Evolutionary conservation across 2,888 invertebrate genomes (phyloP).

Genomic region (Ophioninae sp.): DNA sequence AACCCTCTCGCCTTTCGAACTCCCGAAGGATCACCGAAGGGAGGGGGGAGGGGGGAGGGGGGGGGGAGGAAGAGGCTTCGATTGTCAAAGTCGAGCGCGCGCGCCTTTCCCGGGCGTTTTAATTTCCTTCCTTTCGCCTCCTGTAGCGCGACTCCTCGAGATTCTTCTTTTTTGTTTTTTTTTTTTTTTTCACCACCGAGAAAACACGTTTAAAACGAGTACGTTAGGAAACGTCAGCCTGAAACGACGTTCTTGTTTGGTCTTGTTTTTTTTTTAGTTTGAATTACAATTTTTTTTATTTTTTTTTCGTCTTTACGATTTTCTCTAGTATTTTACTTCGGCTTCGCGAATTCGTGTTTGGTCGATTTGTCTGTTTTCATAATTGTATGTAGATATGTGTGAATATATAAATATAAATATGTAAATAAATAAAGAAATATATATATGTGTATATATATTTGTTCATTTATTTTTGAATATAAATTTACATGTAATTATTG

Average conservation of each 20-base stretch:
- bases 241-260: background rate
- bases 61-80: constrained; percentile 19
- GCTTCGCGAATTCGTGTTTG: too few relatives aligned
- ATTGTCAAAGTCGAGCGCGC: constrained; percentile 33
- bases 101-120: constrained; percentile 4
- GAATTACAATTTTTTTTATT: background rate
- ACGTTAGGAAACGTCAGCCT: background rate
- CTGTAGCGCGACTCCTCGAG: constrained; percentile 1
- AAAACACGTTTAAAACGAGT: constrained; percentile 1
- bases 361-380: too few relatives aligned
- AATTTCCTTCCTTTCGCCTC: constrained; percentile 10
- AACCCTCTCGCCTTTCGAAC: constrained; percentile 20
- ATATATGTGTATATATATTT: background rate
- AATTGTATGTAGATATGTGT: background rate
- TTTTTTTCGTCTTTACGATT: background rate
- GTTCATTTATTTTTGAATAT: background rate
- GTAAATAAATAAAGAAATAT: background rate
- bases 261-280: background rate
- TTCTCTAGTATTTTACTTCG: constrained; percentile 8
- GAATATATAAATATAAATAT: too few relatives aligned
- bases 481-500: constrained; percentile 5
- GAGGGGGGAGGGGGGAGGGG: too few relatives aligned
- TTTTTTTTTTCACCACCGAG: background rate
- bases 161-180: background rate
- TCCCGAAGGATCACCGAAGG: constrained; percentile 26